Evolutionary conservation across 2,113 vertebrate species (phyloP), one percentile per base, ranked within the genome.

Genomic region (Enhydra lutris): DNA sequence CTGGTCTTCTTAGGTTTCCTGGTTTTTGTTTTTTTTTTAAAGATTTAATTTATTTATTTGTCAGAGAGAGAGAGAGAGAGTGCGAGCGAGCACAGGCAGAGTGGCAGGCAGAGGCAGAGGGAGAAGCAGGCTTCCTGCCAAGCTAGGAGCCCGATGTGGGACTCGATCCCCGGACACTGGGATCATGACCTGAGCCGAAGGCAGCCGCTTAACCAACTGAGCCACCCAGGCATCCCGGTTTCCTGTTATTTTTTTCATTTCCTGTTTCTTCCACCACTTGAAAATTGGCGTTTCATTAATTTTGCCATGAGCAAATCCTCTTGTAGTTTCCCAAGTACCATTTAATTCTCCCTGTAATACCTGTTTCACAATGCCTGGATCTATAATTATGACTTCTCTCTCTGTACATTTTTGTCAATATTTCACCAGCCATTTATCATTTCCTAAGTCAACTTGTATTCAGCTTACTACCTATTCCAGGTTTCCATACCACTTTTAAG

Each of bases 391-490:
- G 50, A 39, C 15, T 89, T 92, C 36, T 73, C 23, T 85, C 14
- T 12, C 69, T 88, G 52, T 5, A 80, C 9, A 10, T 95, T 31
- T 10, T 95, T 88, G 17, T 13, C 42, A 71, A 17, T 57, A 89
- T 79, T 93, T 91, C 7, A 69, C 26, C 24, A 87, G 34, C 3
- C 39, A 94, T 95, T 84, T 67, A 71, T 97, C 55, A 78, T 63
- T 97, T 74, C 0, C 7, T 93, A 4, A 5, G 4, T 76, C 95
- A 65, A 91, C 94, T 94, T 94, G n/a, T 55, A 95, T 89, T 96
- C 55, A 74, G 3, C 6, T 81, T 79, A 59, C 36, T 86, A 67
- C 3, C 29, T 21, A 45, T 88, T 88, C 12, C 23, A 89, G 17
- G 63, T 91, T 95, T 92, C 9, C 42, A 81, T 74, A 90, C n/a